These are phyloP conservation scores for Paracanthobrama guichenoti DNA, from an alignment of 2,113 vertebrate genomes.

Conservation along the genomic window DNA sequence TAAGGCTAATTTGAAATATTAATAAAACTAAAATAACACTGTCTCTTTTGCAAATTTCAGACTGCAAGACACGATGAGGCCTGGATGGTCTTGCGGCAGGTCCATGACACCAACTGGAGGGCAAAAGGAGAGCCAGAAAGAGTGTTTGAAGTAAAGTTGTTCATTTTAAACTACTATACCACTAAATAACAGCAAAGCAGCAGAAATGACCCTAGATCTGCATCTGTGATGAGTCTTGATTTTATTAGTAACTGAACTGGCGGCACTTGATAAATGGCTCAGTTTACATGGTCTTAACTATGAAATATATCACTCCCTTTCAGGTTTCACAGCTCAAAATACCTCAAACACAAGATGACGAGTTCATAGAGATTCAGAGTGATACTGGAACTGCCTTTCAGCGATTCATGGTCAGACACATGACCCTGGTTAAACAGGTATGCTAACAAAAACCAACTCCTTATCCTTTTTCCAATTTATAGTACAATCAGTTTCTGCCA, in stretches of 20 bases:
- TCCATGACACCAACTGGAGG: constrained; percentile 98
- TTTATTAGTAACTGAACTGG: background rate
- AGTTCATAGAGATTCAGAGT: constrained; percentile 98
- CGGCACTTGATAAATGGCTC: background rate
- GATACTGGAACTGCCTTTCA: constrained; percentile 97
- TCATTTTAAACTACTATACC: background rate
- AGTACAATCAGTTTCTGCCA: background rate
- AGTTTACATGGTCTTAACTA: background rate
- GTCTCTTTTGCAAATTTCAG: constrained; percentile 69
- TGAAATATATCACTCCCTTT: background rate
- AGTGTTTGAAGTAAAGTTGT: constrained; percentile 88
- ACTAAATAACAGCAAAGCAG: background rate
- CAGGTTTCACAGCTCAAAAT: constrained; percentile 94
- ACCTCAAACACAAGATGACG: constrained; percentile 88
- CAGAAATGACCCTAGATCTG: background rate
- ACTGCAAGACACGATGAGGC: constrained; percentile 93
- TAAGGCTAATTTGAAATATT: too few species aligned
- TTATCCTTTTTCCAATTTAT: too few species aligned
- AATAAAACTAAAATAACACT: too few species aligned
- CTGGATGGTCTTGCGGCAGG: constrained; percentile 95
- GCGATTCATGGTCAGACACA: constrained; percentile 89
- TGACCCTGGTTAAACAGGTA: constrained; percentile 90
- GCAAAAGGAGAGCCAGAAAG: constrained; percentile 93
- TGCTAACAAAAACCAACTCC: background rate
- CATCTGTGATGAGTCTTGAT: background rate